Base-by-base conservation (phyloP, 1,140 invertebrate genomes). In the Drosophila paulistorum region DNA sequence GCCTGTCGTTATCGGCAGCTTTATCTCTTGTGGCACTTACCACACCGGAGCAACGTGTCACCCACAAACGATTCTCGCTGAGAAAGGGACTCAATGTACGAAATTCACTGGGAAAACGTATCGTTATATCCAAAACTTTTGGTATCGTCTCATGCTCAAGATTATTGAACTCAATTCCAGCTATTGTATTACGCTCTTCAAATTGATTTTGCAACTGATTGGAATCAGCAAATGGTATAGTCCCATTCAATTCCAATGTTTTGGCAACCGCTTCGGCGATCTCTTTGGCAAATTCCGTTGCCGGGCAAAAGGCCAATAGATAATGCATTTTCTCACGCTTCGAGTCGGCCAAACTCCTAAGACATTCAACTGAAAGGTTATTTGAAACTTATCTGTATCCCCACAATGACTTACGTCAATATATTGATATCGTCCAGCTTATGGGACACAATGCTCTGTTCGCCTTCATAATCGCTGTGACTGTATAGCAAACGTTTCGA, bases 101-200 rank as follows among this genome's bases (percentile, higher is more conserved):
- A 45, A 90, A 83, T 35, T 90, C 82, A 20, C 77, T 81, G 35
- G 86, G 82, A 13, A 90, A 90, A 0, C 82, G 79, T 60, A 90
- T 90, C 1, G 69, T 48, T 10, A 89, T 3, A 6, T 71, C 66
- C n/a, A 89, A 67, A 1, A 11, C 7, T 4, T 55, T 26, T 0
- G 84, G 84, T 33, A 55, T 26, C 0, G 14, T 30, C 0, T 42
- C 58, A 0, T 20, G 9, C 1, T 64, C 4, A 0, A 41, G 2
- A 0, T 54, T 33, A 0, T 69, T 42, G 35, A 79, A 89, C 7
- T 76, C 48, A 1, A 89, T 26, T 1, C 61, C 84, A 9, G 84
- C 84, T 37, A 89, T 14, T 11, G 69, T 90, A 4, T 66, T 90
- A 6, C 81, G 71, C 7, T 89, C 77, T 42, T 89, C 84, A 13